These are phyloP conservation scores for Conger conger DNA, from an alignment of 2,113 vertebrate genomes.

Conservation along the genomic window DNA sequence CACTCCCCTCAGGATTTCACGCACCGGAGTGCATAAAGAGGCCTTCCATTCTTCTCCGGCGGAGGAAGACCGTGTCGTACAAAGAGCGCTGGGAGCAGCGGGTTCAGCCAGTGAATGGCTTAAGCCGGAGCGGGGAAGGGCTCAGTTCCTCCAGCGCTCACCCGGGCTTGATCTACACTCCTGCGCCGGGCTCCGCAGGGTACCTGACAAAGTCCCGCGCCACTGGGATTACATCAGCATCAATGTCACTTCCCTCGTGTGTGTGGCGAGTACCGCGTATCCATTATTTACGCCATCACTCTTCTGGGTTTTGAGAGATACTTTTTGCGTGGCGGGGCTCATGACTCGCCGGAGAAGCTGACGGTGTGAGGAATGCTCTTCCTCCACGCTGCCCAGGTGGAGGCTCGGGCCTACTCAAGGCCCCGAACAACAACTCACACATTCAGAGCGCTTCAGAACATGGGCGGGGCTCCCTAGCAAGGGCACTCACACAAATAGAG, in stretches of 20 bases:
- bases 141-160: neutral
- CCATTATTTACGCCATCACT: slow-evolving; percentile 76
- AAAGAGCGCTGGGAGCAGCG: neutral
- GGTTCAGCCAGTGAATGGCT: neutral
- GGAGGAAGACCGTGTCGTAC: neutral
- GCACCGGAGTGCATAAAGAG: neutral
- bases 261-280: slow-evolving; percentile 47
- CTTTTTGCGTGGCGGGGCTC: slow-evolving; percentile 60
- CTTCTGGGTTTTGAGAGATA: slow-evolving; percentile 70
- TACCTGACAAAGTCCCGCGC: neutral
- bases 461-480: neutral
- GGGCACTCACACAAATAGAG: no score
- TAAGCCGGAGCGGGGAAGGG: neutral
- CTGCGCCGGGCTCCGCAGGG: neutral
- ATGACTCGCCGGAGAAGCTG: slow-evolving; percentile 62
- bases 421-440: neutral
- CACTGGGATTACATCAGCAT: neutral
- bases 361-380: slow-evolving; percentile 45
- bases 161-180: neutral
- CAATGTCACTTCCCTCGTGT: neutral
- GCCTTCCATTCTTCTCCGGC: neutral
- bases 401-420: neutral
- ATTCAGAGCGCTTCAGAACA: neutral
- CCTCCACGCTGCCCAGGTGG: neutral
- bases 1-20: neutral